Conservation (phyloP, 2,113 vertebrate species). For the Motacilla alba region DNA sequence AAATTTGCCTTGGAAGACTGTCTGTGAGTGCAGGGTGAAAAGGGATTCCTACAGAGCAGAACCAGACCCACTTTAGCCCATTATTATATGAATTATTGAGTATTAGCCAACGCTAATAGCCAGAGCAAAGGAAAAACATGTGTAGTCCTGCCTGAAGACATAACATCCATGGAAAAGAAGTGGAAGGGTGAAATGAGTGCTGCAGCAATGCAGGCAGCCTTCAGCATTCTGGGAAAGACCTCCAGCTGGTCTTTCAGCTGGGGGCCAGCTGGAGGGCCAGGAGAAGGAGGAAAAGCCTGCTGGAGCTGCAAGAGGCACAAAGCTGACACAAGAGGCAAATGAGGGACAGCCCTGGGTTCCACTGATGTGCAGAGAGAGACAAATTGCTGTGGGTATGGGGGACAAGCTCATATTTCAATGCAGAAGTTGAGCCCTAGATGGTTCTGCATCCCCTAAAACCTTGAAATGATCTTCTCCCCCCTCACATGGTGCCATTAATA, state of each 20-base stretch:
- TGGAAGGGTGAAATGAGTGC: background rate
- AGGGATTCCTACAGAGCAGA: background rate
- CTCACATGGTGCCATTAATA: background rate
- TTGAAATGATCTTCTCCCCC: background rate
- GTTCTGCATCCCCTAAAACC: background rate
- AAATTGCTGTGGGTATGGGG: background rate
- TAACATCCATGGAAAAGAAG: background rate
- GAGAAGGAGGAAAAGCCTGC: background rate
- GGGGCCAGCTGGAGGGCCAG: too few species aligned
- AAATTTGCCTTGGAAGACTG: background rate
- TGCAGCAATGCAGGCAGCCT: background rate
- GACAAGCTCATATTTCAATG: fast-evolving
- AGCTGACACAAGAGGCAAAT: background rate
- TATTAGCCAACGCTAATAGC: background rate
- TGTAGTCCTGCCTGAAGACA: background rate
- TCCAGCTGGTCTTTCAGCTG: too few species aligned
- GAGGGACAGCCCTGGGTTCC: background rate
- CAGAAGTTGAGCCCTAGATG: background rate
- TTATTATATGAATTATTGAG: background rate
- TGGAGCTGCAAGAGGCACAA: background rate
- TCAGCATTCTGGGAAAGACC: background rate
- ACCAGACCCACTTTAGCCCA: background rate
- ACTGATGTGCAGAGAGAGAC: background rate
- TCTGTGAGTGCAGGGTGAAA: background rate
- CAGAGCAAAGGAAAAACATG: background rate